Evolutionary conservation across 2,113 vertebrate genomes (phyloP).

Genomic region (Neotoma lepida): DNA sequence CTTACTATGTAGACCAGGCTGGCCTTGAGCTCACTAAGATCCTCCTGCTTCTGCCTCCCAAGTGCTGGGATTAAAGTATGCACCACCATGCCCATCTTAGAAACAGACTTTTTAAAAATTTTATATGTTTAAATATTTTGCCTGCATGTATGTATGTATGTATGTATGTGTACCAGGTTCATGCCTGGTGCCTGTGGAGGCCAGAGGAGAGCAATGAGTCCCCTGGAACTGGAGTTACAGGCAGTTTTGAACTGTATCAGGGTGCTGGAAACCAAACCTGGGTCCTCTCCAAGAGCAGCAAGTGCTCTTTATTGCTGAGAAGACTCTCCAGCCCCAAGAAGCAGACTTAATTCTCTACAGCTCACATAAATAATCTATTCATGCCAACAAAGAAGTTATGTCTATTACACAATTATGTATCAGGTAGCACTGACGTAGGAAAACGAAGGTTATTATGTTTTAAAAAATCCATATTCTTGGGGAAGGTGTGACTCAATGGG

Average conservation of each 20-base stretch:
- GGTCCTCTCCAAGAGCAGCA: neutral
- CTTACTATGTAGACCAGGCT: neutral
- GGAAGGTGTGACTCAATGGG: neutral
- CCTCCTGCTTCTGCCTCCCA: neutral
- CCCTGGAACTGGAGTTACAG: neutral
- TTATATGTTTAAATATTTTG: neutral
- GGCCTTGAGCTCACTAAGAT: neutral
- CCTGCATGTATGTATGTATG: neutral
- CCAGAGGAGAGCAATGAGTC: neutral
- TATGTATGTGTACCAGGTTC: neutral
- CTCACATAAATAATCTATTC: neutral
- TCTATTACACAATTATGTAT: neutral
- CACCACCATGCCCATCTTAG: neutral
- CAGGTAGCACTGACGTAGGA: neutral
- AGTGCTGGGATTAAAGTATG: neutral
- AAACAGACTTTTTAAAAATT: neutral
- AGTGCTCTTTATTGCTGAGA: neutral
- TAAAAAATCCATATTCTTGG: neutral
- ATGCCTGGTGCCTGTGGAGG: neutral
- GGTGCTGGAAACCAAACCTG: neutral
- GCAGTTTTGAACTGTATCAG: neutral
- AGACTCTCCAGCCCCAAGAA: neutral
- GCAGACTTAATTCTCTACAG: neutral
- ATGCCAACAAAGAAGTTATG: neutral
- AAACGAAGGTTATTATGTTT: neutral